Percentiles rank a stretch among this genome's conserved stretches.
These are phyloP conservation scores for Toxotes lorentzi DNA, from an alignment of 2,797 vertebrate species.

Conservation along the genomic window DNA sequence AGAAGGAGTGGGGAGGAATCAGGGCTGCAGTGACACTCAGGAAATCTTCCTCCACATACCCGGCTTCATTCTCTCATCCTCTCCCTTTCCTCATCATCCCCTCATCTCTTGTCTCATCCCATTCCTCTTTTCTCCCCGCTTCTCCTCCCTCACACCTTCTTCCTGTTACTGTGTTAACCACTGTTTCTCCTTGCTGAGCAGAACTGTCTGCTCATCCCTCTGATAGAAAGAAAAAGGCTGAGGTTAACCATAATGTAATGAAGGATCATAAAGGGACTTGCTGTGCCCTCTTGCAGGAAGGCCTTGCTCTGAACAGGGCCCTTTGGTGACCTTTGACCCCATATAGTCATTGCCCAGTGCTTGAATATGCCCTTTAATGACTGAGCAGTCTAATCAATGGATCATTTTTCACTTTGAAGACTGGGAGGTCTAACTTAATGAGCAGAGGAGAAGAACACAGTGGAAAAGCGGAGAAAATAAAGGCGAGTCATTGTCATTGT, in stretches of 20 bases:
- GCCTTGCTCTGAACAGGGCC: slow-evolving; percentile 75
- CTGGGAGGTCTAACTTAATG: slow-evolving; percentile 35
- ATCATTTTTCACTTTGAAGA: slow-evolving; percentile 80
- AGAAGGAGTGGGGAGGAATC: slow-evolving; percentile 80
- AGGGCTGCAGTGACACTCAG: slow-evolving; percentile 72
- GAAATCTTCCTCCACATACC: slow-evolving; percentile 68
- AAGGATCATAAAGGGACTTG: slow-evolving; percentile 82
- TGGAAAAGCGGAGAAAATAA: slow-evolving; percentile 19
- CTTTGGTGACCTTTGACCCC: slow-evolving; percentile 85
- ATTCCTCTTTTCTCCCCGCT: slow-evolving; percentile 41
- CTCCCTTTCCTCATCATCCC: slow-evolving; percentile 44
- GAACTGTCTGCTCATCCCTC: slow-evolving; percentile 22
- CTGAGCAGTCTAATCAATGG: slow-evolving; percentile 82
- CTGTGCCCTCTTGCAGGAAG: slow-evolving; percentile 60
- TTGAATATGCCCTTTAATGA: slow-evolving; percentile 83
- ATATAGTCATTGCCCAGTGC: slow-evolving; percentile 77
- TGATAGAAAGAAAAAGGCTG: slow-evolving; percentile 10
- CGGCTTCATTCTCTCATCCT: slow-evolving; percentile 57
- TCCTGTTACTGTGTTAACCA: slow-evolving; percentile 61
- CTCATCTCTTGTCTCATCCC: slow-evolving; percentile 60
- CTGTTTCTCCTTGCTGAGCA: slow-evolving; percentile 40
- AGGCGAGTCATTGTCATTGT: slow-evolving; percentile 11
- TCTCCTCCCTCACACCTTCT: slow-evolving; percentile 45
- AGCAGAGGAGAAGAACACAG: slow-evolving; percentile 2
- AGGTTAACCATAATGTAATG: slow-evolving; percentile 76